Evolutionary conservation across 2,113 vertebrate genomes (phyloP), one percentile per base, ranked within the genome.

Genomic region (Excalfactoria chinensis): DNA sequence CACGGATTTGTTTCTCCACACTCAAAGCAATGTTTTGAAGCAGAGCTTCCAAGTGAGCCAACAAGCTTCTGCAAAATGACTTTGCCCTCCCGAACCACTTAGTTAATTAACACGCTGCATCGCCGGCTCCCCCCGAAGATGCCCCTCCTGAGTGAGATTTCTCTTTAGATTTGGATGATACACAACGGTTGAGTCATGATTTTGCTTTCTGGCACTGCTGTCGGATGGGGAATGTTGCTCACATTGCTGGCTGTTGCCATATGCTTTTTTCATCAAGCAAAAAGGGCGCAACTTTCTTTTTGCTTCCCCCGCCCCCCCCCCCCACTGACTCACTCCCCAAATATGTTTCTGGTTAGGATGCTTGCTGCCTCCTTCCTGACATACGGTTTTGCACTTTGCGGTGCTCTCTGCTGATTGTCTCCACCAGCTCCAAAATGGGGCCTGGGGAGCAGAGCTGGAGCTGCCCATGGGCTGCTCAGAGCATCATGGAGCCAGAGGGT

Each of bases 221-320:
- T 73, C 1, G 71, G 75, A 63, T 67, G 28, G 91, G 62, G 91
- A 92, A n/a, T 30, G 35, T 80, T 51, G 43, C 58, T 73, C 89
- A 69, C 64, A 66, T 68, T 74, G 70, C 70, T 97, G 94, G 81
- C 96, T 88, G 48, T 59, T 76, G 81, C 94, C 95, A 93, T 96
- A 74, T 94, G 96, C 93, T 96, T 97, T 96, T 96, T 97, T 96
- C 96, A 94, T 96, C 97, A 93, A 73, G 34, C 63, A n/a, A 80
- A 80, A 86, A 96, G 92, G 82, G 91, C 76, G 73, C 89, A 93
- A 84, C 96, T 95, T 92, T 86, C 88, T 91, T 81, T 86, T 74
- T 91, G 78, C 84, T 78, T 21, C 69, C 71, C 94, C 51, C 26
- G 51, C 46, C 25, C 13, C 20, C 48, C 44, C 44, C 93, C 95